These are phyloP conservation scores for Melikaiella ostensackeni DNA, from an alignment of 2,888 invertebrate species.

Conservation along the genomic window DNA sequence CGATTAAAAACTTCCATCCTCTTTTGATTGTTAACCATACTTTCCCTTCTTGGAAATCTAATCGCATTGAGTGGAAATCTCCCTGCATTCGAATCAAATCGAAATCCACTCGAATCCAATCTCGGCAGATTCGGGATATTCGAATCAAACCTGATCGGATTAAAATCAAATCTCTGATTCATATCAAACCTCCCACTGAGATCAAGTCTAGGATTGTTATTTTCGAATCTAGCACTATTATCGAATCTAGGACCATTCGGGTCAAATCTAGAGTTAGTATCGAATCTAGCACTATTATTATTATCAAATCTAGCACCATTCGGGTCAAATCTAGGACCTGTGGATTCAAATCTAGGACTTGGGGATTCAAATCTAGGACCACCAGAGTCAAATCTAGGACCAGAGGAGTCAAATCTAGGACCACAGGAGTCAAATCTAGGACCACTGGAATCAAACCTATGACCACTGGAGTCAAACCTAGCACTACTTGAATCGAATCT, in stretches of 20 bases:
- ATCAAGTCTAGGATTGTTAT: not conserved
- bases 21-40: not conserved
- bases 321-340: not conserved
- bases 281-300: slow-evolving; percentile 1
- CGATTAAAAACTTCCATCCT: slow-evolving; percentile 19
- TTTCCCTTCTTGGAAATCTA: slow-evolving; percentile 21
- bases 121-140: not conserved
- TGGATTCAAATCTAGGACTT: not conserved
- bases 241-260: not conserved
- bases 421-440: not conserved
- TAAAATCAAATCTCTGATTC: not conserved
- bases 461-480: slow-evolving; percentile 4
- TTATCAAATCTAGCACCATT: slow-evolving; percentile 1
- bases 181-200: not conserved
- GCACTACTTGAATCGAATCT: not conserved
- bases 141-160: not conserved
- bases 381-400: not conserved
- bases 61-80: slow-evolving; percentile 10
- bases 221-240: not conserved
- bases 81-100: not conserved
- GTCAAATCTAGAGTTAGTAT: not conserved
- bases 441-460: not conserved
- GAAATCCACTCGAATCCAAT: slow-evolving; percentile 4
- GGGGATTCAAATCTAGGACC: not conserved
- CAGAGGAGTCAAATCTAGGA: not conserved